phyloP scores from a whole-genome alignment of 2,797 vertebrate genomes.

The Adrianichthys oophorus region DNA sequence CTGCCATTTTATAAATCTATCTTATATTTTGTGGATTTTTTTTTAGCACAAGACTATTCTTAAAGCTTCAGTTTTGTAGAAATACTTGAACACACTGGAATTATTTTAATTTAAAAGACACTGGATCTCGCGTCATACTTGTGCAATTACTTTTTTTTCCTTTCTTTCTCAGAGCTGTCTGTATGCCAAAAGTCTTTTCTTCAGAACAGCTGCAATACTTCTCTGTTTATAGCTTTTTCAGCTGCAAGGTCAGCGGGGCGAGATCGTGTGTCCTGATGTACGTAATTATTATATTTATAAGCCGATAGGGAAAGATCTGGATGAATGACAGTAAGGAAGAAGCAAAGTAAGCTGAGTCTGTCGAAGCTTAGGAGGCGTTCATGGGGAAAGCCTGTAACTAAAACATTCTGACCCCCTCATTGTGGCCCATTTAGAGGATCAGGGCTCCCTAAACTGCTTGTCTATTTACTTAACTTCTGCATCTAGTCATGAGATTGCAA shows the following conservation, averaged over 20 bases:
- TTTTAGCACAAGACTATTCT: not conserved
- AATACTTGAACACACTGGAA: conserved; percentile 15
- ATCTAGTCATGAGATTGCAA: conserved; percentile 45
- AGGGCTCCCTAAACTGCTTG: conserved; percentile 68
- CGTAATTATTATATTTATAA: conserved; percentile 65
- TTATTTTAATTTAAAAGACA: conserved; percentile 1
- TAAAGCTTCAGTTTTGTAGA: conserved; percentile 8
- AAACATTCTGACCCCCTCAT: conserved; percentile 70
- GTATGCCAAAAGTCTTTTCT: conserved; percentile 22
- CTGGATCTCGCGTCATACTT: not conserved
- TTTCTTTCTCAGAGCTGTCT: conserved; percentile 1
- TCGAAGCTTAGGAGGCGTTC: conserved; percentile 55
- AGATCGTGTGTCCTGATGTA: conserved; percentile 45
- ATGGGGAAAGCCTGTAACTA: conserved; percentile 60
- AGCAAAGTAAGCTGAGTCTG: conserved; percentile 47
- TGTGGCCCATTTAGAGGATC: conserved; percentile 66
- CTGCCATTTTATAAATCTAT: too few species aligned
- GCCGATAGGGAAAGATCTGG: conserved; percentile 39
- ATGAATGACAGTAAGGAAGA: conserved; percentile 53
- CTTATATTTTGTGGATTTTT: too few species aligned
- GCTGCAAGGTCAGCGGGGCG: conserved; percentile 48
- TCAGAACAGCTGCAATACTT: conserved; percentile 18
- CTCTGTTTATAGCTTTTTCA: conserved; percentile 49
- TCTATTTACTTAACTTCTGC: conserved; percentile 54
- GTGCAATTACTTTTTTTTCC: conserved; percentile 1